Percentiles rank a stretch among this genome's conserved stretches.
Evolutionary conservation across 2,888 invertebrate species (phyloP).

Genomic region (Endomychus coccineus): DNA sequence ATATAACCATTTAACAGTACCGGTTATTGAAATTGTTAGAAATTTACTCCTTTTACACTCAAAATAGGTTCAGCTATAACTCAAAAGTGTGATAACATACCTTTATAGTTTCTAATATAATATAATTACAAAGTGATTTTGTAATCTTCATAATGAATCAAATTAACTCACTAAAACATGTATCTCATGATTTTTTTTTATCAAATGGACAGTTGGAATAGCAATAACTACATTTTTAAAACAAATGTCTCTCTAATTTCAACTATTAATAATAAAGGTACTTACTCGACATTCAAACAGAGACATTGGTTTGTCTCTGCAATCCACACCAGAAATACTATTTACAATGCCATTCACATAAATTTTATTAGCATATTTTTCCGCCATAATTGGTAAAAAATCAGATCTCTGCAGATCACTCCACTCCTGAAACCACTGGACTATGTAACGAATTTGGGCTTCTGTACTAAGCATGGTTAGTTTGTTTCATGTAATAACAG

Average conservation of each 20-base stretch:
- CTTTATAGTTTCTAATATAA: too few species aligned
- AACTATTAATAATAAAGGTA: conserved; percentile 13
- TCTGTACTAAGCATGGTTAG: conserved; percentile 48
- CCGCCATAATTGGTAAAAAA: conserved; percentile 68
- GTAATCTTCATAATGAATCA: too few species aligned
- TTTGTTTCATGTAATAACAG: conserved; percentile 18
- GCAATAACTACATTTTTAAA: not conserved
- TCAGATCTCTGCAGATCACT: conserved; percentile 81
- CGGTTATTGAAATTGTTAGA: too few species aligned
- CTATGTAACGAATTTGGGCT: conserved; percentile 71
- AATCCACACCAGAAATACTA: conserved; percentile 57
- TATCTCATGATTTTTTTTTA: too few species aligned
- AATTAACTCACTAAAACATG: too few species aligned
- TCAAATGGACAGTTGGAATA: too few species aligned
- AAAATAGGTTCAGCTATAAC: too few species aligned
- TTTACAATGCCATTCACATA: conserved; percentile 69
- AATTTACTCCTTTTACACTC: too few species aligned
- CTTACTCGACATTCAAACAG: conserved; percentile 75
- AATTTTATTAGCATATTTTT: conserved; percentile 53
- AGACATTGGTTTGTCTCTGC: conserved; percentile 70
- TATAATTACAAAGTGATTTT: too few species aligned
- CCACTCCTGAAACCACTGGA: conserved; percentile 85
- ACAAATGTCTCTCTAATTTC: not conserved
- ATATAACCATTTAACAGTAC: too few species aligned
- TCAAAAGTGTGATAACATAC: too few species aligned